Percentiles rank a stretch among this genome's conserved stretches.
Conservation (phyloP, 2,797 vertebrate species). For the Psittacula echo region DNA sequence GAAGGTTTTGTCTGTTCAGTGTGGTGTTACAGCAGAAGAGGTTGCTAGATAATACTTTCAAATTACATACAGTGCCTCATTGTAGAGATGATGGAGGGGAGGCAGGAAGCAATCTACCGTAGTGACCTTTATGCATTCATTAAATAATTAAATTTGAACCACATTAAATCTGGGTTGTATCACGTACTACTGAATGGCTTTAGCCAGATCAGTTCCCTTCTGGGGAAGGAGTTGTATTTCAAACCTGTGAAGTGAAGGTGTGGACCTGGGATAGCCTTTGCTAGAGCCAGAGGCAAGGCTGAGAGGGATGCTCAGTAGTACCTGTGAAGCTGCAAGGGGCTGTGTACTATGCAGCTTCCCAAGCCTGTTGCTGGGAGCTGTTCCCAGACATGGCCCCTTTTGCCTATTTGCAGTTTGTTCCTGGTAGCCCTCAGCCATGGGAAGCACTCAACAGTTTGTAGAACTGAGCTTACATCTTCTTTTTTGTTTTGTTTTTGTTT, state of each 20-base stretch:
- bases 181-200: neutral
- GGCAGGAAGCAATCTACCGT: neutral
- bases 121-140: neutral
- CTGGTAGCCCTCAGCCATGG: rapidly evolving
- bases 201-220: neutral
- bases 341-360: neutral
- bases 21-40: neutral
- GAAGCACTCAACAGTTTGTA: neutral
- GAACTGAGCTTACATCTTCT: neutral
- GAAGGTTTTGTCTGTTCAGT: neutral
- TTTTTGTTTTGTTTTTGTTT: neutral
- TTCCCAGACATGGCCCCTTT: neutral
- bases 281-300: neutral
- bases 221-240: neutral
- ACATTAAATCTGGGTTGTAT: rapidly evolving
- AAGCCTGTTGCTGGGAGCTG: neutral
- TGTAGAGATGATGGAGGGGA: neutral
- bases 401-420: rapidly evolving
- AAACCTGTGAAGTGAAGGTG: neutral
- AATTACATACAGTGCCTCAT: neutral
- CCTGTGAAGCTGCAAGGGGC: neutral
- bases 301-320: rapidly evolving
- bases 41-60: neutral
- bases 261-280: neutral
- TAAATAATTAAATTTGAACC: neutral